phyloP scores from a whole-genome alignment of 2,888 invertebrate species.

The Melinaea marsaeus region DNA sequence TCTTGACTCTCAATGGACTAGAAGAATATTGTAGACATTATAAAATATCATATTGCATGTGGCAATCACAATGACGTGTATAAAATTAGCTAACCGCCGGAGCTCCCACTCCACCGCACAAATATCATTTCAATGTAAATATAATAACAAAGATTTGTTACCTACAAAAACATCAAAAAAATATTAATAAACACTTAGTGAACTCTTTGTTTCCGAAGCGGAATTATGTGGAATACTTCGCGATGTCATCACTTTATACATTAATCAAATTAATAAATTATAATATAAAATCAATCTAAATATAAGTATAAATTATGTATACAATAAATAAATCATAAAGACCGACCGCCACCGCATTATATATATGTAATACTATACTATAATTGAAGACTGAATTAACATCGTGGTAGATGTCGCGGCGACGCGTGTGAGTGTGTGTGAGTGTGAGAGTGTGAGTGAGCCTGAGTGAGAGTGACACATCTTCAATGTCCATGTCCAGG shows the following conservation, averaged over 20 bases:
- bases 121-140: no score
- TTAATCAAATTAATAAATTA: no score
- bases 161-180: no score
- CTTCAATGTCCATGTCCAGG: no score
- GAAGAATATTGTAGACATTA: slow-evolving; percentile 1
- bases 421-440: background rate
- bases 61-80: background rate
- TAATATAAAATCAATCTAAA: background rate
- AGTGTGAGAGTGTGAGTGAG: background rate
- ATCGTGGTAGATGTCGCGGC: background rate
- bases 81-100: no score
- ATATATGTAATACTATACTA: background rate
- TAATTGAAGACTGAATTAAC: background rate
- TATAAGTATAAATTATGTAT: slow-evolving; percentile 33
- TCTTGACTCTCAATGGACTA: background rate
- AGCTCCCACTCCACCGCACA: no score
- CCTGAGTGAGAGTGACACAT: background rate
- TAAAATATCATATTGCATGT: background rate
- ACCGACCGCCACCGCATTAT: slow-evolving; percentile 4
- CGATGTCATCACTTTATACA: no score
- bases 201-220: no score
- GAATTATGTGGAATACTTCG: no score
- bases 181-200: no score
- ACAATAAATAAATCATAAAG: slow-evolving; percentile 24
- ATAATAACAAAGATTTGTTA: no score